Evolutionary conservation across 2,888 invertebrate species (phyloP).

Genomic region (Beris morrisii): DNA sequence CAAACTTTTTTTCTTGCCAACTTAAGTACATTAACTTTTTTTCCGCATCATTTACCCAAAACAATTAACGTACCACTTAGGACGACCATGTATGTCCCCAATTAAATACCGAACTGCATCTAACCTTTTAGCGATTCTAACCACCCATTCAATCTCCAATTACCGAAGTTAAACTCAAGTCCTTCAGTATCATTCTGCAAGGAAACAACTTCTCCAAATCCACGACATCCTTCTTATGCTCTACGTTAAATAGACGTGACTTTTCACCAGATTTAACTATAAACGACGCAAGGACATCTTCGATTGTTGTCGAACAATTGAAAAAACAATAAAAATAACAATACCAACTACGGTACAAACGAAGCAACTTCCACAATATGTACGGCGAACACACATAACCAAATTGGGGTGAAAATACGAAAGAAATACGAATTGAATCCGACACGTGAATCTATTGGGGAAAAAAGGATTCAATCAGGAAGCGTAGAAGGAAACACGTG

Average conservation of each 20-base stretch:
- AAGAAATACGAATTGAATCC: constrained; percentile 7
- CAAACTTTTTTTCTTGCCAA: too few species aligned
- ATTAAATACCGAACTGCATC: constrained; percentile 6
- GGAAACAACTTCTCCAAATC: background rate
- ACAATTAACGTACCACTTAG: background rate
- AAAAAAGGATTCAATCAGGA: constrained; percentile 42
- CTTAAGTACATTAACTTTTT: too few species aligned
- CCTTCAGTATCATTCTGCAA: background rate
- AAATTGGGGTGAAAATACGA: background rate
- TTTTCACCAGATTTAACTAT: constrained; percentile 9
- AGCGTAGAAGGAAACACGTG: constrained; percentile 43
- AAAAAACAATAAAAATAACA: constrained; percentile 6
- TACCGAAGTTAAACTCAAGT: background rate
- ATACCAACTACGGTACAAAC: too few species aligned
- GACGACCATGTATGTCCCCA: background rate
- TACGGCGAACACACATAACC: background rate
- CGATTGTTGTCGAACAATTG: background rate
- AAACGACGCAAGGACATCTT: background rate
- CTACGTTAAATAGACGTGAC: constrained; percentile 11
- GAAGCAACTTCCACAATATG: background rate
- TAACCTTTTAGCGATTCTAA: constrained; percentile 14
- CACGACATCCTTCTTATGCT: background rate
- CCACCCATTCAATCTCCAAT: constrained; percentile 14
- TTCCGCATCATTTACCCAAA: too few species aligned
- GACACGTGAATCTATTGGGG: constrained; percentile 41